Percentiles rank a stretch among this genome's conserved stretches.
Conservation (phyloP, 2,797 vertebrate genomes). For the Typhlichthys subterraneus region DNA sequence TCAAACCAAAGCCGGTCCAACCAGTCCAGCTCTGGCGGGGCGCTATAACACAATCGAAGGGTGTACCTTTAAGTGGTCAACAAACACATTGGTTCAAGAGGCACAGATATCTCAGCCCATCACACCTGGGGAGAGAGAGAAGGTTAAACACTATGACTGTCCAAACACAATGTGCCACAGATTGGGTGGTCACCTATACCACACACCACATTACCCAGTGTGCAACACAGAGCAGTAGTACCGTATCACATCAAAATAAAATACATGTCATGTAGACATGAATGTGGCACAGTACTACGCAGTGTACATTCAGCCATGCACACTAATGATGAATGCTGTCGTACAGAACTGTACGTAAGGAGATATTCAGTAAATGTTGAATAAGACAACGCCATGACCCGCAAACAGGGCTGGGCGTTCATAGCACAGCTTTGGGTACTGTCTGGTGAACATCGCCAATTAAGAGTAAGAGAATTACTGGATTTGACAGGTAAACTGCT, state of each 20-base stretch:
- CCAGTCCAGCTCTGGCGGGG: too few species aligned
- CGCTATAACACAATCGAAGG: too few species aligned
- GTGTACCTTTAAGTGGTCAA: background rate
- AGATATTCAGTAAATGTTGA: background rate
- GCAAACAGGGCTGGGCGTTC: background rate
- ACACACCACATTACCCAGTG: slow-evolving; percentile 15
- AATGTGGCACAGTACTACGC: too few species aligned
- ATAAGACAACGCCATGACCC: background rate
- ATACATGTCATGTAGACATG: background rate
- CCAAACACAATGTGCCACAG: too few species aligned
- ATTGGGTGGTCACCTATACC: slow-evolving; percentile 1
- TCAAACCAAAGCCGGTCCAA: too few species aligned
- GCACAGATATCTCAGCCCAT: background rate
- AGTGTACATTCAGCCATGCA: too few species aligned
- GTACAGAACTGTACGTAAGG: too few species aligned
- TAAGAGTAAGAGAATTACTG: too few species aligned
- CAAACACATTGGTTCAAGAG: background rate
- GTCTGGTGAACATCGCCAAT: background rate
- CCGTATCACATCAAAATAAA: slow-evolving; percentile 2
- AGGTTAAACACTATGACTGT: background rate
- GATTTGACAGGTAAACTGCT: too few species aligned
- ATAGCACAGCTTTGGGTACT: background rate
- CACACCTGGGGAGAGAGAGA: slow-evolving; percentile 5
- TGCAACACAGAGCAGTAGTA: slow-evolving; percentile 7
- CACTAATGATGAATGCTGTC: too few species aligned